phyloP scores from a whole-genome alignment of 2,113 vertebrate species.

The Gambusia holbrooki region DNA sequence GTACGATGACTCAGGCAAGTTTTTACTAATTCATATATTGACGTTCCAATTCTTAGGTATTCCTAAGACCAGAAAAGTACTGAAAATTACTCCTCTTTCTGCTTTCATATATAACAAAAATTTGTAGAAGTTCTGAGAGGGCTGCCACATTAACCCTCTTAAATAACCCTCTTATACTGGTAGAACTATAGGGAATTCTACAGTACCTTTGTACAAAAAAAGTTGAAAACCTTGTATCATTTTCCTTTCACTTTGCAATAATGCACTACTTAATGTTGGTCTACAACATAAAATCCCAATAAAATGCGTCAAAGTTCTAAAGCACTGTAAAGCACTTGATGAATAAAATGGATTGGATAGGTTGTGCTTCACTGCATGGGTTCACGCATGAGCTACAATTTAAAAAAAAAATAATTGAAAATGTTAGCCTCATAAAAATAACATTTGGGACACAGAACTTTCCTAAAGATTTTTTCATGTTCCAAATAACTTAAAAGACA shows the following conservation, averaged over 20 bases:
- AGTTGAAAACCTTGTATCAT: not conserved
- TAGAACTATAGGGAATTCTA: not conserved
- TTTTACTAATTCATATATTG: too few relatives aligned
- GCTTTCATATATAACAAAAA: not conserved
- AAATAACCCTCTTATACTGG: not conserved
- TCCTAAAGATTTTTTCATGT: not conserved
- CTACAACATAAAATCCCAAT: not conserved
- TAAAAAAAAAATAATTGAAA: not conserved
- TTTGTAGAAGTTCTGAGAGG: not conserved
- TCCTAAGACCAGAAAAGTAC: not conserved
- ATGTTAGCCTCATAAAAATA: not conserved
- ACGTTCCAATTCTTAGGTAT: not conserved
- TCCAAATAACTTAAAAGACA: not conserved
- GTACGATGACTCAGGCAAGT: too few relatives aligned
- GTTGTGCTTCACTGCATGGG: not conserved
- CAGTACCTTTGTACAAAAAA: not conserved
- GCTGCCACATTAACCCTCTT: not conserved
- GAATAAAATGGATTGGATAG: not conserved
- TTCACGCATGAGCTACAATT: not conserved
- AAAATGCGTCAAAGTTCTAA: not conserved
- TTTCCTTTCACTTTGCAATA: not conserved
- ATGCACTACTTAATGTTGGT: not conserved
- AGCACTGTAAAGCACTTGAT: not conserved
- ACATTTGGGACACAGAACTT: not conserved
- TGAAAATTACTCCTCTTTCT: too few relatives aligned